These are phyloP conservation scores for Urophycis tenuis DNA, from an alignment of 2,797 vertebrate species.

Conservation along the genomic window DNA sequence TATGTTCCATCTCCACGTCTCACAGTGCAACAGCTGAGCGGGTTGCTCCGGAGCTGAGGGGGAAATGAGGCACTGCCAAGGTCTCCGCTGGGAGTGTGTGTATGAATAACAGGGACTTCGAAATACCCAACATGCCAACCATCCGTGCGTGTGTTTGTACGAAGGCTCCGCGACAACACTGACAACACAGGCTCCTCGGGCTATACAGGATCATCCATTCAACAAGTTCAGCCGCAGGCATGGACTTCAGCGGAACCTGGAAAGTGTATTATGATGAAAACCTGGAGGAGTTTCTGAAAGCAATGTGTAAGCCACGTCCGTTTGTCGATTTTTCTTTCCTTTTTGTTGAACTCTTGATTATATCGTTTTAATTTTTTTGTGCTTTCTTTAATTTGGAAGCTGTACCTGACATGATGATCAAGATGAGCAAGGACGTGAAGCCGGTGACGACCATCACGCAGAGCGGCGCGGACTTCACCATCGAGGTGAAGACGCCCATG, in stretches of 20 bases:
- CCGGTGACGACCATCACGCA: conserved; percentile 75
- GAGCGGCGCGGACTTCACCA: conserved; percentile 71
- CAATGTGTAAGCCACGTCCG: conserved; percentile 51
- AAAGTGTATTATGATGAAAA: conserved; percentile 77
- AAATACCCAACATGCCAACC: conserved; percentile 59
- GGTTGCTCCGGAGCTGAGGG: neutral
- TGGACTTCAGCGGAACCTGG: conserved; percentile 82
- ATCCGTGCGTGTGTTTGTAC: neutral
- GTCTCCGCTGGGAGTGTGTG: conserved; percentile 34
- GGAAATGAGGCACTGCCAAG: neutral
- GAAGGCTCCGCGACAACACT: conserved; percentile 18
- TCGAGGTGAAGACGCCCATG: conserved; percentile 68
- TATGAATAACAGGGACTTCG: conserved; percentile 59
- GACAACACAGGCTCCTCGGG: conserved; percentile 26
- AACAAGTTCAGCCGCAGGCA: conserved; percentile 33
- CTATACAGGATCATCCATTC: neutral
- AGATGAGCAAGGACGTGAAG: conserved; percentile 71
- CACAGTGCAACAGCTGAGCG: neutral
- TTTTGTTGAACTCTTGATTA: neutral
- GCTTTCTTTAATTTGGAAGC: conserved; percentile 45
- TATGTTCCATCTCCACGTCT: neutral
- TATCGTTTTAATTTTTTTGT: neutral
- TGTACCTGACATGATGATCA: conserved; percentile 69
- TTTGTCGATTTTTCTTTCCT: too few species aligned
- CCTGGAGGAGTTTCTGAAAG: conserved; percentile 73